Base-by-base conservation (phyloP, 2,797 vertebrate genomes). In the Capromys pilorides region DNA sequence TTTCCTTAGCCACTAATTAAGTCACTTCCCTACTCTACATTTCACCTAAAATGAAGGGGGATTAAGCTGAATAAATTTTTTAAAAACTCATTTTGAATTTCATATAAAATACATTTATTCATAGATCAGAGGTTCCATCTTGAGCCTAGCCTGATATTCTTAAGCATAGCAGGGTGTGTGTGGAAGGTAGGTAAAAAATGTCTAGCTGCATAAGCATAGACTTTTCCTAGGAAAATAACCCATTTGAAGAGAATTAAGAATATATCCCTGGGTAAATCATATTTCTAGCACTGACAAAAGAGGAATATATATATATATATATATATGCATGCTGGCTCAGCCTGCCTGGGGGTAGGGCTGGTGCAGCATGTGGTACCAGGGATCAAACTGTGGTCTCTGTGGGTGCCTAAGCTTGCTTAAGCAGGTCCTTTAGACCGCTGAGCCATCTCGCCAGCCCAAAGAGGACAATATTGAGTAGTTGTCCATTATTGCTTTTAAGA, bases 101-200 rank as follows among this genome's bases (percentile, higher is more conserved):
- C 24, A 78, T 51, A 51, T 80, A 69, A 93, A 95, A 90, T 59
- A 77, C 31, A 45, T 93, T 88, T 89, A 59, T 54, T 89, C 49
- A n/a, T 83, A 41, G 19, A 67, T 39, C 49, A 24, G 31, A 4
- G 5, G 24, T 75, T 93, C 28, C 28, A 66, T 61, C 21, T 71
- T 89, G 26, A 80, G 14, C 6, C 8, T 77, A 78, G 11, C 8
- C 49, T 75, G 67, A 61, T 22, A 73, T 39, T 36, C 31, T 78
- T 61, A 4, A 16, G 54, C 22, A 49, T 54, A 59, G 41, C 6
- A 24, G 41, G 67, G 33, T 9, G 36, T 54, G n/a, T 59, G 26
- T 84, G 64, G n/a, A 24, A 39, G 49, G 16, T 31, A 5, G 3
- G 14, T 62, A 85, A 51, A 45, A 86, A 87, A 90, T 61, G 5